Percentiles rank a stretch among this genome's conserved stretches.
Evolutionary conservation across 1,140 invertebrate species (phyloP).

Genomic region (Microplitis mediator): DNA sequence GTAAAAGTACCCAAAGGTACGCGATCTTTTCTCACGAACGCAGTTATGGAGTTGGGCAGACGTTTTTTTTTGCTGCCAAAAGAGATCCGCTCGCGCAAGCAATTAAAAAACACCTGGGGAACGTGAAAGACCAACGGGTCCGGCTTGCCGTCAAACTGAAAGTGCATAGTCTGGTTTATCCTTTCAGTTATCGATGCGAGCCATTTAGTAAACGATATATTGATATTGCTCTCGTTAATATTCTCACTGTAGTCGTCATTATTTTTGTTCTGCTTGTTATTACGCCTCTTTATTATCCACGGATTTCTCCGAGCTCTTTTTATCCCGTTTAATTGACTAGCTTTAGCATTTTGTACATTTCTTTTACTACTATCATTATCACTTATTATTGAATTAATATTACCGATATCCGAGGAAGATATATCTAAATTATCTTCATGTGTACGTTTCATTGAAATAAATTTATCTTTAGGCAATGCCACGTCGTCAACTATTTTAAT

Average conservation of each 20-base stretch:
- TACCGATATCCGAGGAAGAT: conserved; percentile 31
- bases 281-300: conserved; percentile 29
- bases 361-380: background rate
- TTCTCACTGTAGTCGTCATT: conserved; percentile 48
- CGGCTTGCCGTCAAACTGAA: conserved; percentile 74
- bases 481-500: too few species aligned
- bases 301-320: conserved; percentile 50
- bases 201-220: conserved; percentile 72
- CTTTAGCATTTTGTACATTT: background rate
- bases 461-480: too few species aligned
- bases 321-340: conserved; percentile 43
- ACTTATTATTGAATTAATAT: conserved; percentile 36
- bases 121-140: conserved; percentile 76
- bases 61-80: conserved; percentile 70
- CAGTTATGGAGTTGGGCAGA: conserved; percentile 68
- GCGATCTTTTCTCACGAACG: conserved; percentile 68
- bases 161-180: conserved; percentile 82
- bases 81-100: conserved; percentile 73
- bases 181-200: conserved; percentile 76
- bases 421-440: too few species aligned
- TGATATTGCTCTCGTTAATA: conserved; percentile 55
- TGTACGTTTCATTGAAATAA: too few species aligned
- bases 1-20: conserved; percentile 74
- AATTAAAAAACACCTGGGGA: conserved; percentile 75
- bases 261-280: conserved; percentile 38